phyloP scores from a whole-genome alignment of 2,888 invertebrate genomes.

The Apotomis capreana region DNA sequence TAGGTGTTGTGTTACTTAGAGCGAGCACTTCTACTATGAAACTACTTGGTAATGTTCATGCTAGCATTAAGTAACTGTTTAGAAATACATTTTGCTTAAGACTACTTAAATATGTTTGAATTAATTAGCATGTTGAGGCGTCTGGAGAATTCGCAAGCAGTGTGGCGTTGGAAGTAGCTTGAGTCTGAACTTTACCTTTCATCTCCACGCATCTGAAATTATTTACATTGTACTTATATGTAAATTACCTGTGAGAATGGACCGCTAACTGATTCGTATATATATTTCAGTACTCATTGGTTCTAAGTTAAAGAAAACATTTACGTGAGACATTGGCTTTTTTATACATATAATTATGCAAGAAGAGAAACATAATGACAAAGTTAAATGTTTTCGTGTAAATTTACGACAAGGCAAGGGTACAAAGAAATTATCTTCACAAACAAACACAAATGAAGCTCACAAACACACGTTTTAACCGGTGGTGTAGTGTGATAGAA shows the following conservation, averaged over 20 bases:
- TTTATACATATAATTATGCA: too few relatives aligned
- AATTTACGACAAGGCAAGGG: background rate
- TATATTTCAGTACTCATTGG: too few relatives aligned
- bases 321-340: too few relatives aligned
- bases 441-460: background rate
- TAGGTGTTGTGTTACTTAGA: slow-evolving; percentile 58
- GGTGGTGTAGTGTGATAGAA: background rate
- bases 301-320: too few relatives aligned
- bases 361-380: too few relatives aligned
- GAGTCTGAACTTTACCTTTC: slow-evolving; percentile 13
- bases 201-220: slow-evolving; percentile 17
- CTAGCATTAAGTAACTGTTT: slow-evolving; percentile 2
- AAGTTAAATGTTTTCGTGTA: too few relatives aligned
- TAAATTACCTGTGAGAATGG: too few relatives aligned
- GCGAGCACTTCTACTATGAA: slow-evolving; percentile 44
- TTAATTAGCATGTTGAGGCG: slow-evolving; percentile 21
- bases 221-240: background rate
- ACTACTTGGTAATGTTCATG: slow-evolving; percentile 20
- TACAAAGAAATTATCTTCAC: slow-evolving; percentile 1
- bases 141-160: slow-evolving; percentile 15
- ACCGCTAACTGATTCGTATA: too few relatives aligned
- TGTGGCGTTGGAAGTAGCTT: slow-evolving; percentile 35
- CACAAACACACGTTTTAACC: background rate
- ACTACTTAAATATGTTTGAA: slow-evolving; percentile 26
- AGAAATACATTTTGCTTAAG: slow-evolving; percentile 14